phyloP scores from a whole-genome alignment of 2,113 vertebrate species.

The Cephalopterus ornatus region DNA sequence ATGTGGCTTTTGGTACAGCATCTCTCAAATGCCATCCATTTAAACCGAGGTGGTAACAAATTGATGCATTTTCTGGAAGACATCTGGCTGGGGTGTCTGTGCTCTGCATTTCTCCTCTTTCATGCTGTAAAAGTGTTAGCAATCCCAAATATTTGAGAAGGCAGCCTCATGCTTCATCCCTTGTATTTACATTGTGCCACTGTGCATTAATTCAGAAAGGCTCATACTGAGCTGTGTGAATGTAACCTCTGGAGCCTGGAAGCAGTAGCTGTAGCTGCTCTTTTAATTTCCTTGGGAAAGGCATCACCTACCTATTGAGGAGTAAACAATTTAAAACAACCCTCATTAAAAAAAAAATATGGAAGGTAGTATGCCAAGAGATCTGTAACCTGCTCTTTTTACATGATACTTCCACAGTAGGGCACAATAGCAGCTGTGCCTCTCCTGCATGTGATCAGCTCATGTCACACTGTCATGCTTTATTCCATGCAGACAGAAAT shows the following conservation, averaged over 20 bases:
- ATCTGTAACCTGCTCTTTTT: neutral
- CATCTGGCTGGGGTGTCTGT: rapidly evolving
- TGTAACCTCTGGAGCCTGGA: neutral
- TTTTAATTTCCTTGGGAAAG: neutral
- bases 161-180: neutral
- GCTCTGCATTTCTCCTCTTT: neutral
- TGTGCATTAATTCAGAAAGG: neutral
- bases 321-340: neutral
- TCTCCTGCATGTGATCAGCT: neutral
- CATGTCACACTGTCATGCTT: neutral
- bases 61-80: neutral
- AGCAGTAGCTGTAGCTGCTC: neutral
- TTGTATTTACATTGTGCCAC: neutral
- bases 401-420: neutral
- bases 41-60: neutral
- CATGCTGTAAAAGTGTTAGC: neutral
- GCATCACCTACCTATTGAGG: neutral
- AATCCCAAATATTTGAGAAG: neutral
- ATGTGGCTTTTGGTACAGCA: neutral
- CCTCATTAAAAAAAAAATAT: neutral
- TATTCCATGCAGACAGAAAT: neutral
- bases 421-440: neutral
- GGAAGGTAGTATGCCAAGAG: neutral
- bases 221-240: neutral
- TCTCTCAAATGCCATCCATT: neutral